Base-by-base conservation (phyloP, 1,140 invertebrate species). In the Limonius californicus region DNA sequence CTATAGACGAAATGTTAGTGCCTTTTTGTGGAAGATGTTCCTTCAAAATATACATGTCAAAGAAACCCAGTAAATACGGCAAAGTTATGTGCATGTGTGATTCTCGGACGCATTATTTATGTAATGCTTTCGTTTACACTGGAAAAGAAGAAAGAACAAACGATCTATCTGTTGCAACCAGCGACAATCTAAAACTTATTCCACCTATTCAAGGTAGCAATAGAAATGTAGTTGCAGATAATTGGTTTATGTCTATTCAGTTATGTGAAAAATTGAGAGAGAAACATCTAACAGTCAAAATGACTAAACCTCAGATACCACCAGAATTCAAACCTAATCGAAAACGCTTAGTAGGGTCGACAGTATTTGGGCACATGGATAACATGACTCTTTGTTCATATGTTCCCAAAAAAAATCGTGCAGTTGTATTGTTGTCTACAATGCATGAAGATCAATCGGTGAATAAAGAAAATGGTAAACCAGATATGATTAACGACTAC, bases 31-130 rank as follows among this genome's bases (percentile, higher is more conserved):
- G 76, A 18, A 47, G 72, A 42, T 79, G 75, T 56, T 27, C 32
- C 20, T 81, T 80, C 60, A 66, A 72, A 47, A 68, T 76, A 53
- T 80, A 79, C 65, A 78, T 82, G 21, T 75, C 76, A 4, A 72
- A 70, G 39, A 81, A 82, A 72, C 79, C 80, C 1, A 3, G 12
- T 23, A 56, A 56, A 56, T 56, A 56, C 30, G 30, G 21, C n/a
- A 14, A 32, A 35, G 21, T 58, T 11, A 19, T 58, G 39, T 50
- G 70, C 68, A 27, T 27, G 23, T 27, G 23, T 27, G 23, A 27
- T 27, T 27, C 23, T 27, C 23, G 23, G 9, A 58, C 6, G 9
- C 18, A 42, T 45, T 58, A 58, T 43, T 58, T 58, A 42, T 45
- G n/a, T 45, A 27, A 47, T n/a, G 43, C 12, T 59, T 50, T 47